Evolutionary conservation across 2,113 vertebrate species (phyloP).

Genomic region (Callorhinus ursinus): DNA sequence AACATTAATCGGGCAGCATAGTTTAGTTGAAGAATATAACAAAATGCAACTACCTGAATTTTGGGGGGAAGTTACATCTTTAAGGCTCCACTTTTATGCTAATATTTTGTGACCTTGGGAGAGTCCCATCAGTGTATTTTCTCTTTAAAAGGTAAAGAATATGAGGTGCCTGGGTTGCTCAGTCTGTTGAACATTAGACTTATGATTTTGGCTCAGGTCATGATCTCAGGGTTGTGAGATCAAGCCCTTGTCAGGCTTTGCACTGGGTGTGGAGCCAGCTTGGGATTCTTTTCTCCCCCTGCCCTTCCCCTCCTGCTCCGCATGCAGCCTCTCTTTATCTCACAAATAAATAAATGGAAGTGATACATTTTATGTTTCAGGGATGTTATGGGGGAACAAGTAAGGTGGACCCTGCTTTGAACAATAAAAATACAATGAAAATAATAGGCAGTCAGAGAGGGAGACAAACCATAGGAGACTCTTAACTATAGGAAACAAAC

Average conservation of each 20-base stretch:
- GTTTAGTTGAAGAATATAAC: not conserved
- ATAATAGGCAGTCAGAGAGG: not conserved
- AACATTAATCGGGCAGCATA: not conserved
- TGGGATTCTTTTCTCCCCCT: not conserved
- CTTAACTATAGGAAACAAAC: not conserved
- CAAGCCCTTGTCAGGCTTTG: not conserved
- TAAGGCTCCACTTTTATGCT: not conserved
- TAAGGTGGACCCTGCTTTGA: constrained; percentile 37
- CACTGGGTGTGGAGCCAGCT: not conserved
- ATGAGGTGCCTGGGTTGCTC: not conserved
- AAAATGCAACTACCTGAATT: constrained; percentile 4
- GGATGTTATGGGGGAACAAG: not conserved
- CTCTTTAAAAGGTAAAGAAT: not conserved
- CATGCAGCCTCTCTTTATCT: not conserved
- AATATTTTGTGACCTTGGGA: constrained; percentile 1
- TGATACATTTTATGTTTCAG: constrained; percentile 24
- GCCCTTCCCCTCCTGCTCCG: not conserved
- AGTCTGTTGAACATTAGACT: not conserved
- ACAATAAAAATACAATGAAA: constrained; percentile 58
- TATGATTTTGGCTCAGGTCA: not conserved
- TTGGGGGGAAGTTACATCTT: not conserved
- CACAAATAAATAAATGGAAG: not conserved
- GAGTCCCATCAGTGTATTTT: not conserved
- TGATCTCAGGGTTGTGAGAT: not conserved
- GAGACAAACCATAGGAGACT: not conserved